Evolutionary conservation across 1,140 invertebrate genomes (phyloP).

Genomic region (Drosophila azteca): DNA sequence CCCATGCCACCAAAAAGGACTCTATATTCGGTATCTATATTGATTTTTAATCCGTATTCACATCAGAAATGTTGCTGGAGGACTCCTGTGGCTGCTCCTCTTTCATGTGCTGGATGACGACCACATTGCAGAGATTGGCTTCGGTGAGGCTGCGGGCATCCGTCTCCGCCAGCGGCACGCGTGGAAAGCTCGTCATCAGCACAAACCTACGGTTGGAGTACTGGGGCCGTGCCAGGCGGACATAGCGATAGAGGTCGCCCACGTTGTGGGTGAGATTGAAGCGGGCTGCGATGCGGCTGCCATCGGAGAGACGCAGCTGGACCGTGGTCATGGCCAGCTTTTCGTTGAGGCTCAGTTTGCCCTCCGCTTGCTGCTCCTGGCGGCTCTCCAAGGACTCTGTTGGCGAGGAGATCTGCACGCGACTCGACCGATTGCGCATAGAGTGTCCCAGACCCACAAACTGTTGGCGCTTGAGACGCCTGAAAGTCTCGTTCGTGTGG

Average conservation of each 20-base stretch:
- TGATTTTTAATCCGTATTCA: conserved; percentile 1
- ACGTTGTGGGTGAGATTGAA: conserved; percentile 59
- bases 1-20: too few relatives aligned
- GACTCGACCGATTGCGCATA: conserved; percentile 11
- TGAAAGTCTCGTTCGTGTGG: conserved; percentile 58
- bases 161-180: conserved; percentile 42
- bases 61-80: conserved; percentile 5
- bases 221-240: conserved; percentile 51
- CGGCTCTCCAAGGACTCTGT: not conserved
- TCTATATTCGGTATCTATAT: not conserved
- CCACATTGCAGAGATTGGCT: conserved; percentile 59
- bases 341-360: conserved; percentile 26
- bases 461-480: conserved; percentile 52
- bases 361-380: conserved; percentile 10
- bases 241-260: conserved; percentile 53
- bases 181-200: conserved; percentile 58
- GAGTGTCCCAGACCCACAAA: conserved; percentile 59
- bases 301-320: conserved; percentile 58
- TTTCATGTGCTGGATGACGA: conserved; percentile 59
- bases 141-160: conserved; percentile 52
- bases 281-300: conserved; percentile 48
- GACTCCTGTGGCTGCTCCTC: conserved; percentile 24
- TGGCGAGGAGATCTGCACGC: not conserved
- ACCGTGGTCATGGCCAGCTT: conserved; percentile 32
- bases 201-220: conserved; percentile 36